Evolutionary conservation across 2,888 invertebrate genomes (phyloP).

Genomic region (Diachrysia chrysitis): DNA sequence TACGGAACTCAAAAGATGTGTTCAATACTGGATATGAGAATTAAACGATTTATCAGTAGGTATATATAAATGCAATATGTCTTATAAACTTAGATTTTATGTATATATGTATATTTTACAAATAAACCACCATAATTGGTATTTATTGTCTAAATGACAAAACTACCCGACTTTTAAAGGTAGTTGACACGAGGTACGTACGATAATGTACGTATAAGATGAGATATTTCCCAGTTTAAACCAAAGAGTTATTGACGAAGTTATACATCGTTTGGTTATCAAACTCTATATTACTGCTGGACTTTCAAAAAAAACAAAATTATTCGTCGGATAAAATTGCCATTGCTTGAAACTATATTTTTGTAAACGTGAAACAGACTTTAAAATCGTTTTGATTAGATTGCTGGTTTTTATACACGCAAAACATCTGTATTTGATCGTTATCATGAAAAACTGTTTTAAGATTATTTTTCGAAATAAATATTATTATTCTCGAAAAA

Average conservation of each 20-base stretch:
- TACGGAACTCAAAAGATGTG: constrained; percentile 55
- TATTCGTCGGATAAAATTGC: no score
- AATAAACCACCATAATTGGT: no score
- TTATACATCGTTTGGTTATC: constrained; percentile 19
- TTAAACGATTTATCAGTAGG: constrained; percentile 25
- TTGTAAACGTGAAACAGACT: no score
- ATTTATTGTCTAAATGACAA: background rate
- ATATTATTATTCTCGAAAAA: no score
- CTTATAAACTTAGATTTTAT: constrained; percentile 29
- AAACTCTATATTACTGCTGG: constrained; percentile 31
- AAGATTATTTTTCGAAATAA: no score
- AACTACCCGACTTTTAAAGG: background rate
- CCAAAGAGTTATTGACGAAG: constrained; percentile 65
- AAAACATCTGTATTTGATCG: no score
- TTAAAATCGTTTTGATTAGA: no score
- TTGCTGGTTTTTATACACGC: no score
- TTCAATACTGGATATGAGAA: constrained; percentile 51
- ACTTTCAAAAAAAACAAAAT: no score
- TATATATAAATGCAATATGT: constrained; percentile 12
- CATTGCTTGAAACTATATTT: background rate
- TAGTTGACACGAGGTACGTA: constrained; percentile 18
- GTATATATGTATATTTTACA: constrained; percentile 13
- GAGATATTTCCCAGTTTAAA: constrained; percentile 53
- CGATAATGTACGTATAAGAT: constrained; percentile 24
- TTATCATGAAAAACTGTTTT: no score